Percentiles rank a stretch among this genome's conserved stretches.
Conservation (phyloP, 2,888 invertebrate genomes). For the Melitaea athalia region DNA sequence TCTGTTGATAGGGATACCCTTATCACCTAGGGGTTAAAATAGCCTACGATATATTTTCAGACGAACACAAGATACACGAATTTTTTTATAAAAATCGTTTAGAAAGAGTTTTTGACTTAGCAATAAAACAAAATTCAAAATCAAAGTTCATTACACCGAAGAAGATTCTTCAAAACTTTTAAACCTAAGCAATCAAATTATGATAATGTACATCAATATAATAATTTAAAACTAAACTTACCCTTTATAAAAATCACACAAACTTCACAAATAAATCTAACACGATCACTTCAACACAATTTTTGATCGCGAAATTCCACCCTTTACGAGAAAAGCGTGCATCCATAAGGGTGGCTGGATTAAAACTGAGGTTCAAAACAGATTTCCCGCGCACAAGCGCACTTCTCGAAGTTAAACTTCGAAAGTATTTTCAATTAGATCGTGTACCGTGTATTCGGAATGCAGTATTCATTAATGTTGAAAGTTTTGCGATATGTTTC, state of each 20-base stretch:
- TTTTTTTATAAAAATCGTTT: too few relatives aligned
- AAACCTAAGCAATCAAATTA: background rate
- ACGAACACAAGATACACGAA: too few relatives aligned
- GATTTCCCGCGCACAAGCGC: conserved; percentile 33
- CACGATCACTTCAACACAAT: background rate
- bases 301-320: conserved; percentile 11
- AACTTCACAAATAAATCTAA: background rate
- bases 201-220: background rate
- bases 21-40: too few relatives aligned
- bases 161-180: background rate
- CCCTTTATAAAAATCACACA: background rate
- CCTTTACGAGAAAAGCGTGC: background rate
- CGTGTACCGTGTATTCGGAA: background rate
- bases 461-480: background rate
- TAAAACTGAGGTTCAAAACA: conserved; percentile 23
- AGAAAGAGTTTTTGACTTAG: too few relatives aligned
- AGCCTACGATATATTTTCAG: too few relatives aligned
- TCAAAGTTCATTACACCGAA: too few relatives aligned
- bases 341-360: conserved; percentile 16
- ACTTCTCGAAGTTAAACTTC: conserved; percentile 21
- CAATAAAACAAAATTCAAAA: too few relatives aligned
- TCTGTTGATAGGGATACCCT: too few relatives aligned
- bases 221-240: background rate
- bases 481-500: background rate
- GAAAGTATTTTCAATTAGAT: conserved; percentile 24